phyloP scores from a whole-genome alignment of 2,888 invertebrate species.

The Leptinotarsa rubiginosa region DNA sequence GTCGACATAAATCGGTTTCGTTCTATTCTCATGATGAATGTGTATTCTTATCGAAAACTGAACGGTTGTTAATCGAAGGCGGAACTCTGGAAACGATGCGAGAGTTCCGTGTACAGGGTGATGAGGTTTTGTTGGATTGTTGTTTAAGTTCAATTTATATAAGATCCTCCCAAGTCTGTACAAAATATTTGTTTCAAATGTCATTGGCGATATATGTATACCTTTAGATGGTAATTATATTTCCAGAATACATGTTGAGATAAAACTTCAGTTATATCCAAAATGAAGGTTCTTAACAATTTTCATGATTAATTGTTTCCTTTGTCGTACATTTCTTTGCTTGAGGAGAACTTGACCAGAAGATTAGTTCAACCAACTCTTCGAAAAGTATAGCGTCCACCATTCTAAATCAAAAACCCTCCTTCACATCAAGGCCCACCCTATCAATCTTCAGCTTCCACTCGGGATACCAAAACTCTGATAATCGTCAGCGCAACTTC shows the following conservation, averaged over 20 bases:
- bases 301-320: too few species aligned
- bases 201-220: too few species aligned
- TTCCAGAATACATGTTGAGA: too few species aligned
- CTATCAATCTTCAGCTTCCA: neutral
- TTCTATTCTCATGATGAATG: constrained; percentile 19
- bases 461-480: constrained; percentile 1
- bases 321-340: too few species aligned
- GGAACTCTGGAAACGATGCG: neutral
- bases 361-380: too few species aligned
- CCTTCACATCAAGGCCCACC: neutral
- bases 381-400: too few species aligned
- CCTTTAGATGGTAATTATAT: too few species aligned
- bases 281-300: too few species aligned
- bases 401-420: too few species aligned
- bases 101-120: constrained; percentile 3
- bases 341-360: too few species aligned
- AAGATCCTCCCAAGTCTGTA: neutral
- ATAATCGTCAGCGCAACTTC: neutral
- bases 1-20: constrained; percentile 11
- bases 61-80: constrained; percentile 7
- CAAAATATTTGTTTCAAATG: too few species aligned
- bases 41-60: constrained; percentile 6
- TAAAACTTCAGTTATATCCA: too few species aligned
- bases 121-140: neutral
- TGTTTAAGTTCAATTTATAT: neutral